Evolutionary conservation across 1,140 invertebrate species (phyloP).

Genomic region (Drosophila auraria): DNA sequence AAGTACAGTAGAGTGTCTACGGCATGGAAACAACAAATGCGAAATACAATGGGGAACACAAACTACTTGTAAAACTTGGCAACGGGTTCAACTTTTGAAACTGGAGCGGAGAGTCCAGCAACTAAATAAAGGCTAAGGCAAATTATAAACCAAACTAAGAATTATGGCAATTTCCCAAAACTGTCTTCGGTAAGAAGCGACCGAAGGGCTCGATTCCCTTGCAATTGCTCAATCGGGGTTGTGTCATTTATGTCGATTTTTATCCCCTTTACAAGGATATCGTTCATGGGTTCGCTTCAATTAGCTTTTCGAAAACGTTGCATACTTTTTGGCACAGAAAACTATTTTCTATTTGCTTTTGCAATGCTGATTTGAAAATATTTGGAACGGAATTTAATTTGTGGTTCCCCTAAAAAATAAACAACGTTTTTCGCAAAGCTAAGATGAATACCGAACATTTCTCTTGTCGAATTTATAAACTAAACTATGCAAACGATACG

Average conservation of each 20-base stretch:
- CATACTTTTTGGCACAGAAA: constrained; percentile 8
- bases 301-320: constrained; percentile 24
- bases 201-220: constrained; percentile 35
- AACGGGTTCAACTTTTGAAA: constrained; percentile 15
- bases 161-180: constrained; percentile 7
- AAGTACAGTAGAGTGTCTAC: constrained; percentile 35
- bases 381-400: neutral
- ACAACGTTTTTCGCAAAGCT: constrained; percentile 17
- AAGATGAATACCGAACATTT: neutral
- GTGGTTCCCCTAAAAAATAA: constrained; percentile 17
- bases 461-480: constrained; percentile 4
- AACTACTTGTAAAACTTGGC: constrained; percentile 38
- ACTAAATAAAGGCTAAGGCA: constrained; percentile 32
- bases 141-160: constrained; percentile 39
- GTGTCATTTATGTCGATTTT: neutral
- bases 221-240: neutral
- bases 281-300: neutral
- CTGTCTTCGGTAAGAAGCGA: constrained; percentile 28
- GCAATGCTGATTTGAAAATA: too few species aligned
- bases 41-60: constrained; percentile 39
- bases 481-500: constrained; percentile 29
- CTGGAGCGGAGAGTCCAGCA: neutral
- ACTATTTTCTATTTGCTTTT: too few species aligned
- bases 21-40: constrained; percentile 49
- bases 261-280: constrained; percentile 8